Percentiles rank a stretch among this genome's conserved stretches.
Conservation (phyloP, 2,797 vertebrate species). For the Simalia tracyae region DNA sequence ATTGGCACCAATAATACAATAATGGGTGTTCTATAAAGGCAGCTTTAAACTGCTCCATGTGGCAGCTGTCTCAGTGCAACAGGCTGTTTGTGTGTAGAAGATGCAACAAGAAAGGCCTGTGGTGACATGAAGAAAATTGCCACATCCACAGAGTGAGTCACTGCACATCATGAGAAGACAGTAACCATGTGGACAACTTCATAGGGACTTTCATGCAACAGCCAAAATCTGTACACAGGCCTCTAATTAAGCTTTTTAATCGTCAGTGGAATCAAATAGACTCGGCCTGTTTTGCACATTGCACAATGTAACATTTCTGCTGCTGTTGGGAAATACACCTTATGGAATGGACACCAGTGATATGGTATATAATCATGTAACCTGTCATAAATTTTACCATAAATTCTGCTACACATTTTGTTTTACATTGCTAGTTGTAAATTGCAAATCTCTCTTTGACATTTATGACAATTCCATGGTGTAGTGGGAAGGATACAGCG, state of each 20-base stretch:
- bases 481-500: background rate
- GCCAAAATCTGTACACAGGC: background rate
- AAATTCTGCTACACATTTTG: background rate
- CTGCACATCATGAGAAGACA: background rate
- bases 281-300: background rate
- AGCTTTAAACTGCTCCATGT: conserved; percentile 2
- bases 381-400: background rate
- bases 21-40: background rate
- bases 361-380: background rate
- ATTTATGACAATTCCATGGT: background rate
- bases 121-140: background rate
- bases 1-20: background rate
- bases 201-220: background rate
- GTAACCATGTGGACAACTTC: background rate
- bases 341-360: background rate
- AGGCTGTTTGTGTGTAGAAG: background rate
- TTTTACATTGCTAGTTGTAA: background rate
- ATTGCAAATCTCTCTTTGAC: background rate
- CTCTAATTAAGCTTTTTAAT: background rate
- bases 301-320: background rate
- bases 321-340: background rate
- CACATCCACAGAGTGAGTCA: conserved; percentile 1
- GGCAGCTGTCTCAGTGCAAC: background rate
- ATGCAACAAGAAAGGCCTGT: background rate
- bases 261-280: background rate